phyloP scores from a whole-genome alignment of 2,113 vertebrate genomes.

The Amphiprion ocellaris region DNA sequence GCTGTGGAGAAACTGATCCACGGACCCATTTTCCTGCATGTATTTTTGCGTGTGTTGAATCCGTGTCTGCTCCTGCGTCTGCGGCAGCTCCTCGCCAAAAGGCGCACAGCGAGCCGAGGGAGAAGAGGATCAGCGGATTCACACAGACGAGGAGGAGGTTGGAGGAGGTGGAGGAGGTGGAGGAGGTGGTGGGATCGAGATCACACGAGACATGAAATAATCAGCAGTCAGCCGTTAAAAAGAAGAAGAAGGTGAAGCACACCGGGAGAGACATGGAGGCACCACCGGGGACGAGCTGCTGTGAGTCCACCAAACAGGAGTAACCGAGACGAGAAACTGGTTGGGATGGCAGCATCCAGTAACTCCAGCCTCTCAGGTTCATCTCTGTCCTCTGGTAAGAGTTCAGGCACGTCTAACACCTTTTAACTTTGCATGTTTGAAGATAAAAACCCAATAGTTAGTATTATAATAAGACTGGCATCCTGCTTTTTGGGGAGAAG shows the following conservation, averaged over 20 bases:
- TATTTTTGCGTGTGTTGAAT: constrained; percentile 1
- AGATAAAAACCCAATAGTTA: too few relatives aligned
- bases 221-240: constrained; percentile 28
- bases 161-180: neutral
- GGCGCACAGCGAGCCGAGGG: constrained; percentile 33
- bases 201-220: constrained; percentile 43
- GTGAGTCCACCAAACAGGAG: constrained; percentile 75
- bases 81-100: constrained; percentile 51
- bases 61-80: constrained; percentile 18
- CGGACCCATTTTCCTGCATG: neutral
- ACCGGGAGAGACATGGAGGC: constrained; percentile 76
- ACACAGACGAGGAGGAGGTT: neutral
- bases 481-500: neutral
- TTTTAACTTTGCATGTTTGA: too few relatives aligned
- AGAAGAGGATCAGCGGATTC: constrained; percentile 31
- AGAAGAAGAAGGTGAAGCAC: constrained; percentile 37
- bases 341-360: constrained; percentile 95
- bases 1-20: constrained; percentile 13
- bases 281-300: constrained; percentile 63
- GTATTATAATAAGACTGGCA: too few relatives aligned
- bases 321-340: constrained; percentile 71
- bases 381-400: constrained; percentile 96
- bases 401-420: neutral
- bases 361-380: constrained; percentile 98
- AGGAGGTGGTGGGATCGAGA: neutral